These are phyloP conservation scores for Steinernema hermaphroditum DNA, from an alignment of 2,888 invertebrate genomes.

Conservation along the genomic window DNA sequence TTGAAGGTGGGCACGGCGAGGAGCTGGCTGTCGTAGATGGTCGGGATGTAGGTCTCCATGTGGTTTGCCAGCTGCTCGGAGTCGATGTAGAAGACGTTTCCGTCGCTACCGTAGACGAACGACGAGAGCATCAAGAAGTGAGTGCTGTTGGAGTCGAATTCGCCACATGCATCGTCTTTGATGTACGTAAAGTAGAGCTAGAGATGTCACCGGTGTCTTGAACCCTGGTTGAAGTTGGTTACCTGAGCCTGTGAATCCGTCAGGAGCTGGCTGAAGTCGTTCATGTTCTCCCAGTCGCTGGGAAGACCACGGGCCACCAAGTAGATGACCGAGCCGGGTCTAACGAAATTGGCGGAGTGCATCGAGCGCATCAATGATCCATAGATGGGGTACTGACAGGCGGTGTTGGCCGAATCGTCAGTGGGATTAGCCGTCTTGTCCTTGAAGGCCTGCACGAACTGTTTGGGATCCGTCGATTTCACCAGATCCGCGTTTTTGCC, in stretches of 20 bases:
- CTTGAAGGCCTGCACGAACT: not conserved
- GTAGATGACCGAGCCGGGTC: not conserved
- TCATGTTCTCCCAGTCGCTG: not conserved
- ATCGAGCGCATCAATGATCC: not conserved
- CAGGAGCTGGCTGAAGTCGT: not conserved
- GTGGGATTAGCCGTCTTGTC: not conserved
- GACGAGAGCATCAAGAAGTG: not conserved
- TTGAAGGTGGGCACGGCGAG: not conserved
- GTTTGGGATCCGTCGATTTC: not conserved
- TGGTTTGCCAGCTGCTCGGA: not conserved
- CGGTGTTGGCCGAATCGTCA: not conserved
- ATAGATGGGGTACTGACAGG: not conserved
- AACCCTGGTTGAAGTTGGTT: not conserved
- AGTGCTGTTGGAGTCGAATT: not conserved
- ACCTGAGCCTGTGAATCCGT: conserved; percentile 2
- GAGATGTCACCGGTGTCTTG: too few species aligned
- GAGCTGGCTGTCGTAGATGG: conserved; percentile 6
- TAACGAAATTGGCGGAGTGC: not conserved
- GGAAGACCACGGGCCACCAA: not conserved
- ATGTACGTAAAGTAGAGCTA: conserved; percentile 7
- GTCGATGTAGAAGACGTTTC: conserved; percentile 23
- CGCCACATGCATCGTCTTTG: not conserved
- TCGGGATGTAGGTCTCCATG: conserved; percentile 19
- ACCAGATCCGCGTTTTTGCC: not conserved
- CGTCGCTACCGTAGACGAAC: conserved; percentile 9